Conservation (phyloP, 37 sponge, comb jelly and placozoan genomes). For the Cladorhizidae sp. region DNA sequence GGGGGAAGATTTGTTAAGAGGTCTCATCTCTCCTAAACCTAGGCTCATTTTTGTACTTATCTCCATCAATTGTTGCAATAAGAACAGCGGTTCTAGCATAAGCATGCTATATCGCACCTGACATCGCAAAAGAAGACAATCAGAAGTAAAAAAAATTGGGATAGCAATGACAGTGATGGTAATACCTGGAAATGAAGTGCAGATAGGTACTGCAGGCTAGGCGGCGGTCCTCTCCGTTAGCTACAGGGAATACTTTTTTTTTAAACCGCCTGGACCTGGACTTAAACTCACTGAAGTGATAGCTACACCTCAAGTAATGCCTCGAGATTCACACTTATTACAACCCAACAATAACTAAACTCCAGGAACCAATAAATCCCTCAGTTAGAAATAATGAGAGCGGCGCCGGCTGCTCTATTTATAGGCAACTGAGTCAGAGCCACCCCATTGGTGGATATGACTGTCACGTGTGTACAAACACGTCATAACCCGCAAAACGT, state of each 20-base stretch:
- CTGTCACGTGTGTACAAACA: too few species aligned
- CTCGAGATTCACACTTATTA: too few species aligned
- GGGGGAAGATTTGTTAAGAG: not conserved
- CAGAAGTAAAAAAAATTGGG: not conserved
- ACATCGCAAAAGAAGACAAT: not conserved
- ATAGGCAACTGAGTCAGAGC: too few species aligned
- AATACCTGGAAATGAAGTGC: not conserved
- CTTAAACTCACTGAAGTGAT: too few species aligned
- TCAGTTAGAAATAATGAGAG: too few species aligned
- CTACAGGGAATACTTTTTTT: not conserved
- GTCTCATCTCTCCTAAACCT: not conserved
- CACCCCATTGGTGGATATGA: too few species aligned
- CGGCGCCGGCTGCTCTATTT: too few species aligned
- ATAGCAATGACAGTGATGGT: not conserved
- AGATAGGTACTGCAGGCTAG: too few species aligned
- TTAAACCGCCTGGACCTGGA: not conserved
- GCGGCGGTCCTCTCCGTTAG: not conserved
- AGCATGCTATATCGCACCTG: not conserved
- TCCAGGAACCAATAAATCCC: too few species aligned
- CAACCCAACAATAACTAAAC: too few species aligned
- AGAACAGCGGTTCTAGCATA: not conserved
- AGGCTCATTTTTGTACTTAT: not conserved
- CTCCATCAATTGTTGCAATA: not conserved
- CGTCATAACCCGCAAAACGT: not conserved
- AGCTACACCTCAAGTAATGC: too few species aligned